Conservation (phyloP, 1,140 invertebrate species). For the Fragariocoptes setiger region DNA sequence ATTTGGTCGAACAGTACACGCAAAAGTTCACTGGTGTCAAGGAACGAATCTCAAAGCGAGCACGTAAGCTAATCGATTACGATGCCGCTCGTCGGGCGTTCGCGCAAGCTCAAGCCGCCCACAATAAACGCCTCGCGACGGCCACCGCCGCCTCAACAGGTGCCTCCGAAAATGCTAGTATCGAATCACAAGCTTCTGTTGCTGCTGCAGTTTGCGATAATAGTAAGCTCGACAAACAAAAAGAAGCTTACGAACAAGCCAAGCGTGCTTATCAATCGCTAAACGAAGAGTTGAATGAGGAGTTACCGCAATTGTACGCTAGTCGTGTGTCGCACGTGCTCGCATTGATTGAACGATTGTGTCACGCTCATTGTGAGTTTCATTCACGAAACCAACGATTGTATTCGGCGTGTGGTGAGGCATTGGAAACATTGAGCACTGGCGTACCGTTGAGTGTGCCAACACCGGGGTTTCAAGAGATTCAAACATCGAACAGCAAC, state of each 20-base stretch:
- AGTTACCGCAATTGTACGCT: conserved; percentile 65
- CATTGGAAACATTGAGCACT: too few species aligned
- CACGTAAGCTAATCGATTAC: conserved; percentile 82
- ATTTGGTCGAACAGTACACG: neutral
- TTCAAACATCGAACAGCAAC: too few species aligned
- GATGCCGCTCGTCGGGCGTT: conserved; percentile 77
- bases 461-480: too few species aligned
- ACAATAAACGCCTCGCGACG: conserved; percentile 34
- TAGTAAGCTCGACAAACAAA: conserved; percentile 38
- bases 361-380: too few species aligned
- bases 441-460: too few species aligned
- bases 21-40: conserved; percentile 17
- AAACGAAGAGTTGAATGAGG: conserved; percentile 73
- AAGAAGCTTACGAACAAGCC: conserved; percentile 29
- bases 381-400: too few species aligned
- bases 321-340: conserved; percentile 45
- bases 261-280: conserved; percentile 25
- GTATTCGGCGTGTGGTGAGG: too few species aligned
- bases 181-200: neutral
- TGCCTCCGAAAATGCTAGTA: neutral
- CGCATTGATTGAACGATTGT: too few species aligned
- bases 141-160: neutral
- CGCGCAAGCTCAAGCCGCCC: conserved; percentile 44
- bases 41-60: conserved; percentile 86
- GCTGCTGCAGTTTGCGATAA: conserved; percentile 37